Percentiles rank a stretch among this genome's conserved stretches.
phyloP scores from a whole-genome alignment of 1,140 invertebrate species.

The Yoshiicerus persimilis region DNA sequence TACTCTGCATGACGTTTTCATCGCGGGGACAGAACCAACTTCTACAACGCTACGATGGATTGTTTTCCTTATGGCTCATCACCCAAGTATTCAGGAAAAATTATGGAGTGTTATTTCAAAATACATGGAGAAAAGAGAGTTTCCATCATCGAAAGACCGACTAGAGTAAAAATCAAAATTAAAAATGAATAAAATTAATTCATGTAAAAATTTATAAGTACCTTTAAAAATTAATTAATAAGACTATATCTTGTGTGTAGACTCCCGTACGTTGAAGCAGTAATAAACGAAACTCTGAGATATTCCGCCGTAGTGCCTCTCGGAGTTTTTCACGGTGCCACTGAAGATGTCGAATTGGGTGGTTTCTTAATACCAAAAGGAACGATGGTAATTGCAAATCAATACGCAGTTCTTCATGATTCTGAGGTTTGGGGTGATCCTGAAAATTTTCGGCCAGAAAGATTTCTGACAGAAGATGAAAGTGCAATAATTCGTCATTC shows the following conservation, averaged over 20 bases:
- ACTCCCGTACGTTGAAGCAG: slow-evolving; percentile 42
- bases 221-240: neutral
- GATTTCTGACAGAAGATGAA: slow-evolving; percentile 49
- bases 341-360: slow-evolving; percentile 21
- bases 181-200: neutral
- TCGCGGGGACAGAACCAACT: neutral
- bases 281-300: slow-evolving; percentile 17
- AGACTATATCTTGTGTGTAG: neutral
- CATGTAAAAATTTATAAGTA: neutral
- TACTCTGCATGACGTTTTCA: neutral
- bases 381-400: slow-evolving; percentile 52
- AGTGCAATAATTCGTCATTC: neutral
- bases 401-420: slow-evolving; percentile 55
- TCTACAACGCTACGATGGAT: neutral
- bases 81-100: neutral
- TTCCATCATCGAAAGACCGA: neutral
- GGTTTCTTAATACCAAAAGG: slow-evolving; percentile 44
- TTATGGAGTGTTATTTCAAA: neutral
- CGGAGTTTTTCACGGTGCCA: neutral
- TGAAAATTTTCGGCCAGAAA: slow-evolving; percentile 54
- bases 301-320: neutral
- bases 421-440: slow-evolving; percentile 53
- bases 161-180: neutral
- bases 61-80: neutral
- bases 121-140: no score